Evolutionary conservation across 1,140 invertebrate genomes (phyloP), one percentile per base, ranked within the genome.

Genomic region (roundworm (Caenorhabditis elegans)): DNA sequence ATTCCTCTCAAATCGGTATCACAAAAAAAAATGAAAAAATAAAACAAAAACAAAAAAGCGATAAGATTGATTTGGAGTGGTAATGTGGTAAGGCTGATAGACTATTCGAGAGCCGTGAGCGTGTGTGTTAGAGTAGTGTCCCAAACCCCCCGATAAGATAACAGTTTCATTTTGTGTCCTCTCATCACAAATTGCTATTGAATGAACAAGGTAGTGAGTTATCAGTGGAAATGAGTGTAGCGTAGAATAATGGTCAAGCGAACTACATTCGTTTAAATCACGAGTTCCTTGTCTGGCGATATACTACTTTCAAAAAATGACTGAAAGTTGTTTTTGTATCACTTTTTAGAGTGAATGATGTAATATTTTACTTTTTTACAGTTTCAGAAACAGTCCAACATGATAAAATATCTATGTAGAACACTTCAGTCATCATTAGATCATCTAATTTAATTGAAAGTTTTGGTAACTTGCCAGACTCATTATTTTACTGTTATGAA

Each of bases 51-150:
- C 39, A 43, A 43, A 43, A 39, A 39, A 31, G 28, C n/a, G 60
- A 70, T 39, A 70, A 70, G 60, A 70, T 70, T 70, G 34, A 39
- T 43, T 10, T 13, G 26, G 13, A 10, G 24, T 26, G 6, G 22
- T 55, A 19, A n/a, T 49, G 2, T n/a, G 60, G n/a, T 24, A 65
- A 36, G 31, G 28, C 4, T 8, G 6, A 26, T 10, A 19, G 60
- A 70, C 31, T 39, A 70, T 70, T 70, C 60, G n/a, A 43, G 60
- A 70, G 60, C 60, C 31, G 60, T n/a, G n/a, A n/a, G n/a, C n/a
- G 28, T 36, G n/a, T n/a, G 34, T 39, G 60, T 19, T 70, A 15
- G 60, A 70, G 43, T 70, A 70, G n/a, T 39, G 31, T 15, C 53
- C 53, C 26, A 70, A 39, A 22, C 4, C 15, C 5, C 10, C 28